Base-by-base conservation (phyloP, 2,797 vertebrate species). In the Microctenopoma stevenorrisi region DNA sequence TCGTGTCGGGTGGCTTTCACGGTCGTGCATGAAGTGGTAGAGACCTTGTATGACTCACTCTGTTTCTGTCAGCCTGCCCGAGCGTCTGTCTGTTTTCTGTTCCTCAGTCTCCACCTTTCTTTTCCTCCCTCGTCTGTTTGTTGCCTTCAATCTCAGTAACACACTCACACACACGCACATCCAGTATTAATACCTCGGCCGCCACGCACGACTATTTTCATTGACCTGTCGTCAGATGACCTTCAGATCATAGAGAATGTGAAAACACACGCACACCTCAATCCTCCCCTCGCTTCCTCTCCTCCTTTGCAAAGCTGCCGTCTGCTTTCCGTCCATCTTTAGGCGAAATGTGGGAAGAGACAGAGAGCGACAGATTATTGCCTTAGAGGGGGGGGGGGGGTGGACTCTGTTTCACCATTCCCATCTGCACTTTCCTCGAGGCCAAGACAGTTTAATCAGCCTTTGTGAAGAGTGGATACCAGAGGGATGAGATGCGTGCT, bases 41-140 rank as follows among this genome's bases (percentile, higher is more conserved):
- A 78, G 72, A 82, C 84, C 82, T 78, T 71, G 78, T 72, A 56
- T 83, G 85, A 84, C 87, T 91, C 83, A 79, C 65, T 82, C 59
- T 33, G 25, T 79, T 52, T 78, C 68, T 66, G 53, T 79, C 68
- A 68, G 57, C 68, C 67, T 58, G 37, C 52, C 65, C 69, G 53
- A 1, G 62, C 38, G n/a, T 54, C 72, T 70, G 30, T 38, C 18
- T 68, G n/a, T 47, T 46, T 6, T 44, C 43, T 28, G 12, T 22
- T 33, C 7, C 30, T 62, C 63, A 48, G 5, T 26, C 16, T 64
- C 61, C 33, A 18, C 28, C 72, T 64, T 63, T 59, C 43, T 76
- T 51, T 56, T 14, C 28, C 49, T 80, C 48, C 8, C 38, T 55
- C 30, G 63, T 46, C 28, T 65, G 52, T 76, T 73, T 76, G 60